These are phyloP conservation scores for Ischnura elegans DNA, from an alignment of 2,888 invertebrate genomes.

Conservation along the genomic window DNA sequence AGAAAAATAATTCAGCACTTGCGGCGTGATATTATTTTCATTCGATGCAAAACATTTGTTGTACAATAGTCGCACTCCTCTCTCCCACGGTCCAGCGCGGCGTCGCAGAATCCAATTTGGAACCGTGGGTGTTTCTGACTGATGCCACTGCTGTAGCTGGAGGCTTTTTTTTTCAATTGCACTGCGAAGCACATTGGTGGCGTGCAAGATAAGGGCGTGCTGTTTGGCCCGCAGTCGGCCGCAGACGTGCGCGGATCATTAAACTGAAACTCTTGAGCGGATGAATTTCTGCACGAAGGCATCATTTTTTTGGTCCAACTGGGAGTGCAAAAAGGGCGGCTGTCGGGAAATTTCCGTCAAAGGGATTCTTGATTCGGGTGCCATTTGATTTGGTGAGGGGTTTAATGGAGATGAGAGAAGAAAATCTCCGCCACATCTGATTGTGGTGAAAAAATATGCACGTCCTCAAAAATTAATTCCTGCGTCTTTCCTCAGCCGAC, in stretches of 20 bases:
- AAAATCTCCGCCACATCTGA: not conserved
- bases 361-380: not conserved
- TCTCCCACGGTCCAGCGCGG: not conserved
- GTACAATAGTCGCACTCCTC: not conserved
- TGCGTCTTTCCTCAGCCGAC: not conserved
- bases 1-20: not conserved
- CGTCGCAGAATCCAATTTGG: not conserved
- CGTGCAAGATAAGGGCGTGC: not conserved
- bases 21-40: not conserved
- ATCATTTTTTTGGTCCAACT: not conserved
- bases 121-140: not conserved
- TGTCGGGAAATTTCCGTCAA: not conserved
- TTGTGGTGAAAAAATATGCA: not conserved
- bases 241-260: not conserved
- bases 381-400: too few relatives aligned
- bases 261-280: not conserved
- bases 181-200: not conserved
- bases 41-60: too few relatives aligned
- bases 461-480: not conserved
- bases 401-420: not conserved
- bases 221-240: not conserved
- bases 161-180: not conserved
- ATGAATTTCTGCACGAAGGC: not conserved
- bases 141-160: not conserved
- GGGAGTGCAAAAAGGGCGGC: not conserved